Conservation (phyloP, 2,113 vertebrate species). For the Bambusicola thoracicus region DNA sequence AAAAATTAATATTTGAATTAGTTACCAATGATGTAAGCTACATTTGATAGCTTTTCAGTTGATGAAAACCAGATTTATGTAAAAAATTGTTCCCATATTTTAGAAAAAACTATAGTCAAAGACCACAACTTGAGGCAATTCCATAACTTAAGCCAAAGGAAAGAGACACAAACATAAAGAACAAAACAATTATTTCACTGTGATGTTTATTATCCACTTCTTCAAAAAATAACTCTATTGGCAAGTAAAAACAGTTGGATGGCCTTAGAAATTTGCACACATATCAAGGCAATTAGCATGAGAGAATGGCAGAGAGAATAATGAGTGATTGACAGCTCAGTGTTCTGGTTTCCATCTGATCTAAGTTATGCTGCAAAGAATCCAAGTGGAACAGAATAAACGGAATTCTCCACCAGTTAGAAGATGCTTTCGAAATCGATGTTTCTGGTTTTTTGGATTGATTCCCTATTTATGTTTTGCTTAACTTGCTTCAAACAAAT, state of each 20-base stretch:
- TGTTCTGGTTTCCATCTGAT: background rate
- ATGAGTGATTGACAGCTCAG: background rate
- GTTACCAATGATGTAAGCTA: background rate
- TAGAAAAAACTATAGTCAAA: background rate
- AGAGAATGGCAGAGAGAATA: background rate
- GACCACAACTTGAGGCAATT: background rate
- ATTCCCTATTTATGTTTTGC: background rate
- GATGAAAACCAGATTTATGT: background rate
- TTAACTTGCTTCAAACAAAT: background rate
- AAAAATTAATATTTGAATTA: slow-evolving; percentile 43
- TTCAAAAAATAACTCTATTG: background rate
- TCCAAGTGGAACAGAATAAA: background rate
- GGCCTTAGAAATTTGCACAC: background rate
- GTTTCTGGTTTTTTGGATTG: background rate
- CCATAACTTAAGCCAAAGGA: background rate
- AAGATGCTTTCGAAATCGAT: background rate
- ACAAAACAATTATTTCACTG: background rate
- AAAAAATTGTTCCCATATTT: background rate
- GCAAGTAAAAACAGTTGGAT: background rate
- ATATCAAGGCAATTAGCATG: background rate
- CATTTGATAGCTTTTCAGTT: background rate
- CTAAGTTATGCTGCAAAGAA: background rate
- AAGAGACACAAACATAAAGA: background rate
- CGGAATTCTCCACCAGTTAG: background rate
- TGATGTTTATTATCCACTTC: background rate